Base-by-base conservation (phyloP, 2,888 invertebrate genomes). In the Acleris cristana region DNA sequence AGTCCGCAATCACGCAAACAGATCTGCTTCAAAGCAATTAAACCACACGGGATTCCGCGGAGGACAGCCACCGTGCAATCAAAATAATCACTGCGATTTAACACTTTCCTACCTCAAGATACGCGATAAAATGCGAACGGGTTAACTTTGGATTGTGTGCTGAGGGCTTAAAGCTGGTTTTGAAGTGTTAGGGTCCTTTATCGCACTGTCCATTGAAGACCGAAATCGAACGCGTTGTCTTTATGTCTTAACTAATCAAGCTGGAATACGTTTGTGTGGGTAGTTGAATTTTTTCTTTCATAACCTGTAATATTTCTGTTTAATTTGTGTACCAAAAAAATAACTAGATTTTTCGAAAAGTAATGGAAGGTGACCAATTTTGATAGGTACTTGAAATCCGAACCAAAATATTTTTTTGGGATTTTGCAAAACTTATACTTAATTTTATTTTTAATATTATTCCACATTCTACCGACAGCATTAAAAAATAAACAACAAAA, bases 21-120 rank as follows among this genome's bases (percentile, higher is more conserved):
- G 53, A 70, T 58, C 58, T 62, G 64, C 62, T 65, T 72, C 68
- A 70, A 74, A 77, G 88, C 86, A 88, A 89, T 90, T 89, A 88
- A 88, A 84, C 77, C 82, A 81, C 76, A 78, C 81, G 76, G 80
- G 84, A 89, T 87, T 86, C 89, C 84, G 74, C 58, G 72, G 78
- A 74, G 76, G 79, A 77, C 85, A 77, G 83, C 81, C 83, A 84
- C 84, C 83, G 86, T 79, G 84, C 86, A 84, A 82, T 85, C 81
- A 79, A 80, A 77, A 82, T 91, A 90, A 91, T 91, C 85, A 79
- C 81, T 44, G 75, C 89, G 78, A 91, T 91, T 90, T 90, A 90
- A 90, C 90, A 91, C 91, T 88, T 84, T 87, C 82, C 80, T 81
- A 81, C 81, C 73, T 75, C 66, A 70, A 81, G 84, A 87, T 86